These are phyloP conservation scores for Pipistrellus pygmaeus DNA, from an alignment of 2,797 vertebrate genomes.

Conservation along the genomic window DNA sequence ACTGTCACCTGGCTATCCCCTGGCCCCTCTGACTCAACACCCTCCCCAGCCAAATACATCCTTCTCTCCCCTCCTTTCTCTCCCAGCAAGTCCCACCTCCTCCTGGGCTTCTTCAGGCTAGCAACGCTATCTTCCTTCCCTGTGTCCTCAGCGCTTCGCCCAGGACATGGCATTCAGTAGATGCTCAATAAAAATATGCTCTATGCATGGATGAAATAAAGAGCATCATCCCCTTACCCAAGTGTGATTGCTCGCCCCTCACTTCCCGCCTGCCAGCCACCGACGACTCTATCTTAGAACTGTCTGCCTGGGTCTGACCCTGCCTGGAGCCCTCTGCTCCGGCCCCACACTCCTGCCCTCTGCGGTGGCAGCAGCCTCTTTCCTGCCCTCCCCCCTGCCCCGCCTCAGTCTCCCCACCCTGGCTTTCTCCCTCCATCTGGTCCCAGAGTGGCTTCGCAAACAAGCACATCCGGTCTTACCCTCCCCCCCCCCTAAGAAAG, in stretches of 20 bases:
- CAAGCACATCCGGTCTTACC: not conserved
- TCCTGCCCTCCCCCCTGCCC: not conserved
- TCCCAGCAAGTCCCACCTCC: not conserved
- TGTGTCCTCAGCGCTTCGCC: not conserved
- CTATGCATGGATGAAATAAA: not conserved
- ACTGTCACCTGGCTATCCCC: not conserved
- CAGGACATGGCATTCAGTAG: not conserved
- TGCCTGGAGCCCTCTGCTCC: not conserved
- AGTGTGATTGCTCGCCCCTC: not conserved
- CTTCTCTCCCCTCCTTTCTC: too few relatives aligned
- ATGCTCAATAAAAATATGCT: not conserved
- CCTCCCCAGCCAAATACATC: not conserved
- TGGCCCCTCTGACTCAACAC: rapidly evolving
- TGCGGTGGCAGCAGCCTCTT: rapidly evolving
- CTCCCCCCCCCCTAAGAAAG: not conserved
- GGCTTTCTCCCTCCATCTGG: not conserved
- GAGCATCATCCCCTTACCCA: too few relatives aligned
- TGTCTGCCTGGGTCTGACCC: not conserved
- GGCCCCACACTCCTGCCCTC: not conserved
- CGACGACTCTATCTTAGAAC: not conserved
- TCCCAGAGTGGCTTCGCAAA: not conserved
- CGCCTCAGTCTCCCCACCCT: not conserved
- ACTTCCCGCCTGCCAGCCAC: not conserved
- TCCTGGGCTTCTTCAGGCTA: not conserved
- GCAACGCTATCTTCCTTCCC: not conserved